These are phyloP conservation scores for Streptopelia turtur DNA, from an alignment of 2,797 vertebrate species.

Conservation along the genomic window DNA sequence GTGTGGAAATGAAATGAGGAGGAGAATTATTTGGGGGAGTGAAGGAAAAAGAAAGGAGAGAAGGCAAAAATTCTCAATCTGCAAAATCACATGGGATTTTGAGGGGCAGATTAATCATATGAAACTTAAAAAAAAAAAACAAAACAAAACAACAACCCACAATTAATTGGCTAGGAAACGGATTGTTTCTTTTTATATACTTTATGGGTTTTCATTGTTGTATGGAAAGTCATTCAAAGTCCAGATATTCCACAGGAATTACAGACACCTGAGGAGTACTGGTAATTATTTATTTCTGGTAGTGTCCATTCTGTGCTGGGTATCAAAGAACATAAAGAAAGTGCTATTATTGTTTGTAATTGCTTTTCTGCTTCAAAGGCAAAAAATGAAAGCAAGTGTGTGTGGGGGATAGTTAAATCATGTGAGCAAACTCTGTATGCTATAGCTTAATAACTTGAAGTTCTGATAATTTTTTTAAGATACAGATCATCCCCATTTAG, in stretches of 20 bases:
- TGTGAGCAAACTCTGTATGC: background rate
- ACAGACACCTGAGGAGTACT: background rate
- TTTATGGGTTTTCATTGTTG: background rate
- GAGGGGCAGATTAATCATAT: background rate
- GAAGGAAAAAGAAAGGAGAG: background rate
- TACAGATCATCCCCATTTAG: background rate
- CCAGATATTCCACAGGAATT: background rate
- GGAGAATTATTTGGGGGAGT: background rate
- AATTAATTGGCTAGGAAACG: background rate
- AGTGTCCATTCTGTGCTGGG: background rate
- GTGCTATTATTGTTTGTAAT: background rate
- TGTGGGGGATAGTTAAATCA: rapidly evolving
- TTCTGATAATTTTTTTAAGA: background rate
- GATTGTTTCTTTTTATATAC: background rate
- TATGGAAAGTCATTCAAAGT: background rate
- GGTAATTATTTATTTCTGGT: slow-evolving; percentile 19
- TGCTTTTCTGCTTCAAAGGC: background rate
- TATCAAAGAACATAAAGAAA: background rate
- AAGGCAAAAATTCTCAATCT: background rate
- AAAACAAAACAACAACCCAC: too few species aligned
- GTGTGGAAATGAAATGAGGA: background rate
- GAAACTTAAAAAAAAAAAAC: background rate
- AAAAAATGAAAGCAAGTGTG: background rate
- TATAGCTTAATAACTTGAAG: background rate
- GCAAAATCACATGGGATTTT: background rate